Evolutionary conservation across 1,140 invertebrate genomes (phyloP), one percentile per base, ranked within the genome.

Genomic region (Lepidurus apus): DNA sequence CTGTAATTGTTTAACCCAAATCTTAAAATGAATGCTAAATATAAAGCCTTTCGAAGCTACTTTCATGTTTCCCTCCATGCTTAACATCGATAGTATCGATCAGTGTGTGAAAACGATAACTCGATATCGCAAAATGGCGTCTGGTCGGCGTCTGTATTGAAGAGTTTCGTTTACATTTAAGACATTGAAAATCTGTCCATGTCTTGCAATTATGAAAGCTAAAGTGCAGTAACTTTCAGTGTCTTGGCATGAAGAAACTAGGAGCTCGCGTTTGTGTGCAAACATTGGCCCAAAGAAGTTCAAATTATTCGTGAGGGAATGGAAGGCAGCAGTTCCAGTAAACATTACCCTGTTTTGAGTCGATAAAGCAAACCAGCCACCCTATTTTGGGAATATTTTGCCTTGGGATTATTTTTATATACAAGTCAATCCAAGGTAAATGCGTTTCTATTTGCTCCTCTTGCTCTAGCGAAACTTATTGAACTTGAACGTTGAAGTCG

Each of bases 141-240:
- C 53, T 21, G 53, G 53, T 65, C 53, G 53, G 53, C 53, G 53
- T 65, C 53, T 65, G 53, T 65, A 65, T 65, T 65, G 53, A 34
- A 34, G 34, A 65, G 53, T 65, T 65, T 65, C 53, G 53, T 65
- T 65, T 65, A 65, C n/a, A 21, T 65, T 65, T 65, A 17, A 21
- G 13, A n/a, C 7, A 13, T 65, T 65, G 53, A 7, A 65, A 65
- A 21, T 13, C 21, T 65, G 21, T 17, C 21, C 13, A 21, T 65
- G 53, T 65, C 53, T 9, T 17, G 21, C 21, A n/a, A 17, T 17
- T 17, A 65, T 65, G 7, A 5, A 21, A 65, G 17, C 21, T 65
- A 65, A 65, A 65, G 53, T 65, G 53, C 53, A 17, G 13, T 9
- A 65, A 65, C 17, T 65, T 0, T 65, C 7, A n/a, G 2, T 21